These are phyloP conservation scores for Toxonevra muliebris DNA, from an alignment of 2,888 invertebrate species.

Conservation along the genomic window DNA sequence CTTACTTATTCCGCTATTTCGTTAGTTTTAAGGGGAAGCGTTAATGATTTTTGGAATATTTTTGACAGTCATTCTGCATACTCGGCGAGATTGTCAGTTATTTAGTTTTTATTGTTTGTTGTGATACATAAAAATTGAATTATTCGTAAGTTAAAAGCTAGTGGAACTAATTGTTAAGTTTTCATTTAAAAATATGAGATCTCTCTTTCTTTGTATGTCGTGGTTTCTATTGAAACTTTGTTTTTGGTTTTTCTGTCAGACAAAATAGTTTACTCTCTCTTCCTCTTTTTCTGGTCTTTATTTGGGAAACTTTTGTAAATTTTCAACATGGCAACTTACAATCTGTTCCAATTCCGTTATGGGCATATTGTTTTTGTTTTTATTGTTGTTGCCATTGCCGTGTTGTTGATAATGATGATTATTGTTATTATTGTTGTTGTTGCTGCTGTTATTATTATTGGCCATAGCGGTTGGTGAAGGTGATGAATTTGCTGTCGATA, in stretches of 20 bases:
- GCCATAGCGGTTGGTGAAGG: slow-evolving; percentile 58
- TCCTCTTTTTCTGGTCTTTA: not conserved
- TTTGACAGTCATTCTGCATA: no score
- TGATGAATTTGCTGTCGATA: slow-evolving; percentile 52
- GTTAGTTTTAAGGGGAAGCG: no score
- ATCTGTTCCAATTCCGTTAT: slow-evolving; percentile 76
- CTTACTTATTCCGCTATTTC: no score
- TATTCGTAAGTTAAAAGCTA: slow-evolving; percentile 13
- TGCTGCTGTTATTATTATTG: slow-evolving; percentile 20
- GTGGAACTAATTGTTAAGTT: slow-evolving; percentile 25
- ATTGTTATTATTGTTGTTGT: slow-evolving; percentile 58
- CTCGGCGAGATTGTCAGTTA: no score
- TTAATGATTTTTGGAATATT: no score
- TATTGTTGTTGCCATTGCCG: slow-evolving; percentile 59
- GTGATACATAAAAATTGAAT: not conserved
- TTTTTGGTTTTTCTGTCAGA: not conserved
- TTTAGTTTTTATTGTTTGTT: no score
- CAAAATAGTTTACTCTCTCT: not conserved
- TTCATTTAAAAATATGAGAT: slow-evolving; percentile 5
- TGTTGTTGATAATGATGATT: slow-evolving; percentile 60
- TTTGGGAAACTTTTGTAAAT: not conserved
- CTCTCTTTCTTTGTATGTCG: slow-evolving; percentile 9
- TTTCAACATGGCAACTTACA: slow-evolving; percentile 66
- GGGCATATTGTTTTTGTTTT: slow-evolving; percentile 66
- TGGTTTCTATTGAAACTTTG: slow-evolving; percentile 8